Conservation (phyloP, 2,888 invertebrate genomes). For the Acronicta leporina region DNA sequence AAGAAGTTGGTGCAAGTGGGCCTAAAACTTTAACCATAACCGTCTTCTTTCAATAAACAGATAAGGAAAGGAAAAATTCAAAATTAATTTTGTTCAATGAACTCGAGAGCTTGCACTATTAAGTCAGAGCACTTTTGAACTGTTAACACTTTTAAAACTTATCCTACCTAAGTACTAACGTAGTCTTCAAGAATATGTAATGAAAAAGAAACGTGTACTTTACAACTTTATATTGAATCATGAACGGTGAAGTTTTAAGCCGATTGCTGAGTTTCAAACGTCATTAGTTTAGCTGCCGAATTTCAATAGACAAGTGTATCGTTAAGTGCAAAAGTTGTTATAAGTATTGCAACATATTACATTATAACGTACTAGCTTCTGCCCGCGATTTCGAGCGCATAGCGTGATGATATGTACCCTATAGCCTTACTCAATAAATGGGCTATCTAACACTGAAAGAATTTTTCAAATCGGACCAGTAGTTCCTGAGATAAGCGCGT, state of each 20-base stretch:
- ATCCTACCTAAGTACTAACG: conserved; percentile 38
- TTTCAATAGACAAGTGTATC: conserved; percentile 57
- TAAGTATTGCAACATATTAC: no score
- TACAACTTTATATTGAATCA: conserved; percentile 56
- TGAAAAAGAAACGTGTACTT: conserved; percentile 31
- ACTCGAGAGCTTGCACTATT: conserved; percentile 18
- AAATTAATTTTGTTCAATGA: conserved; percentile 36
- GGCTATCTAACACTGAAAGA: no score
- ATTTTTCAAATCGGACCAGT: no score
- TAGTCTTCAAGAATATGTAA: conserved; percentile 30
- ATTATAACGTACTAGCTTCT: no score
- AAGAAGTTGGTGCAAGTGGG: no score
- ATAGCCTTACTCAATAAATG: no score
- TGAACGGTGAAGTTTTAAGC: conserved; percentile 51
- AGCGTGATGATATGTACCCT: no score
- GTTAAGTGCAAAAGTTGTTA: conserved; percentile 41
- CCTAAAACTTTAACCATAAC: no score
- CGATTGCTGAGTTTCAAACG: conserved; percentile 46
- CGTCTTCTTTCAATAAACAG: background rate
- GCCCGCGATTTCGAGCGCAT: no score
- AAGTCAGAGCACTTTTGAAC: conserved; percentile 27
- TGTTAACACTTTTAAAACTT: conserved; percentile 42
- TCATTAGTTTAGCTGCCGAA: conserved; percentile 52
- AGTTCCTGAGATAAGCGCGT: no score
- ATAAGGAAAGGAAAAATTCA: conserved; percentile 16